Base-by-base conservation (phyloP, 2,888 invertebrate genomes). In the Corbicula japonica region DNA sequence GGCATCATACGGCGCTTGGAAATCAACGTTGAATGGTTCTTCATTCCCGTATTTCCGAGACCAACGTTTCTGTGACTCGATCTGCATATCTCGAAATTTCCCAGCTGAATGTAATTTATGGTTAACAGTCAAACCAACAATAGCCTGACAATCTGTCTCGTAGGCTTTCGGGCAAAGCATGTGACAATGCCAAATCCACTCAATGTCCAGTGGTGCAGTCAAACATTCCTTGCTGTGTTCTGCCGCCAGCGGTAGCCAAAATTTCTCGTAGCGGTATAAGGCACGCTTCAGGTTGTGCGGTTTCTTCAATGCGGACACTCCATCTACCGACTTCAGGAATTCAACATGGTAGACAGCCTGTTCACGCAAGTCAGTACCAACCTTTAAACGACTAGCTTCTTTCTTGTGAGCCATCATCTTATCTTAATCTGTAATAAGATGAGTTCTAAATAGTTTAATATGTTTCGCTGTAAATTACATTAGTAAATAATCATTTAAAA, bases 181-280 rank as follows among this genome's bases (percentile, higher is more conserved):
- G 79, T 93, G 93, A 38, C 93, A 92, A 80, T 94, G 94, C 94
- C 94, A 94, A 5, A 94, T 90, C 94, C 94, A 94, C 74, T 94
- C 94, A 15, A 94, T 93, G 82, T 94, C 94, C 32, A 94, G 76
- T 4, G 94, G 94, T 3, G 94, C 94, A 21, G 92, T 92, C n/a
- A 93, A 82, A 30, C 90, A 89, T 23, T 88, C 80, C n/a, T 88
- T 87, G 0, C 65, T 79, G 50, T 87, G 73, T 52, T 87, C 83
- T 15, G 91, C 92, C 66, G 93, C 93, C 77, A 94, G 88, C 3
- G 94, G 94, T 44, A 94, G 88, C 94, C 94, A 94, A 66, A 88
- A 90, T n/a, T 80, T 86, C 81, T 94, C 94, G 83, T 94, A 94
- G 21, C 94, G 88, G 44, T 93, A 88, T 35, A 94, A 89, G 21